Conservation (phyloP, 2,888 invertebrate genomes). For the Brachyopa scutellaris region DNA sequence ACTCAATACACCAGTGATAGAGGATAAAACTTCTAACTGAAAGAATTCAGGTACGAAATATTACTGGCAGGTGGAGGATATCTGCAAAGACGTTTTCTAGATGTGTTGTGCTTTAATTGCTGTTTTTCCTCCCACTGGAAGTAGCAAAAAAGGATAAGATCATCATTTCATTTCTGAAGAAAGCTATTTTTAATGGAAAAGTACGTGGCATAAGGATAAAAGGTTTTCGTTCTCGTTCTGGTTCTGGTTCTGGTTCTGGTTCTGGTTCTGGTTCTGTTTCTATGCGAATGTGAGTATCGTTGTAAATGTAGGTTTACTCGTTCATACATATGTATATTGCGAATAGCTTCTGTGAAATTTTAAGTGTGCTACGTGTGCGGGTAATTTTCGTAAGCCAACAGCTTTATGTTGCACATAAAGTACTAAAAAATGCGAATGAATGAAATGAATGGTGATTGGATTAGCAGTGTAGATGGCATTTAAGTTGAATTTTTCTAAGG, state of each 20-base stretch:
- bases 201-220: constrained; percentile 45
- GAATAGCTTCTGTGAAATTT: constrained; percentile 43
- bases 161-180: constrained; percentile 58
- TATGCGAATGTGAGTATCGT: not conserved
- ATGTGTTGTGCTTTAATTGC: constrained; percentile 62
- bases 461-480: constrained; percentile 34
- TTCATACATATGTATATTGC: too few species aligned
- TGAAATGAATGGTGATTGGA: constrained; percentile 67
- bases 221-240: constrained; percentile 10
- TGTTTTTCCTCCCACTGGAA: constrained; percentile 12
- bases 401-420: constrained; percentile 65
- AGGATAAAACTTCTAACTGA: constrained; percentile 35
- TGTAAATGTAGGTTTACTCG: not conserved
- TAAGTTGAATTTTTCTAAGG: constrained; percentile 7
- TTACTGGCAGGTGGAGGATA: constrained; percentile 29
- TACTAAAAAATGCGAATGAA: constrained; percentile 52
- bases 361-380: constrained; percentile 61
- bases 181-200: constrained; percentile 59
- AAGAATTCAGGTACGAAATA: constrained; percentile 26
- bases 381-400: constrained; percentile 66
- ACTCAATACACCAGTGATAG: constrained; percentile 42
- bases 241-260: not conserved
- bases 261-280: constrained; percentile 3
- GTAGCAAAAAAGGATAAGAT: constrained; percentile 60
- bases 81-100: constrained; percentile 4